A percentile compares a stretch with the other conserved stretches of the same genome.
phyloP scores from a whole-genome alignment of 2,797 vertebrate species.

The Acipenser oxyrinchus region DNA sequence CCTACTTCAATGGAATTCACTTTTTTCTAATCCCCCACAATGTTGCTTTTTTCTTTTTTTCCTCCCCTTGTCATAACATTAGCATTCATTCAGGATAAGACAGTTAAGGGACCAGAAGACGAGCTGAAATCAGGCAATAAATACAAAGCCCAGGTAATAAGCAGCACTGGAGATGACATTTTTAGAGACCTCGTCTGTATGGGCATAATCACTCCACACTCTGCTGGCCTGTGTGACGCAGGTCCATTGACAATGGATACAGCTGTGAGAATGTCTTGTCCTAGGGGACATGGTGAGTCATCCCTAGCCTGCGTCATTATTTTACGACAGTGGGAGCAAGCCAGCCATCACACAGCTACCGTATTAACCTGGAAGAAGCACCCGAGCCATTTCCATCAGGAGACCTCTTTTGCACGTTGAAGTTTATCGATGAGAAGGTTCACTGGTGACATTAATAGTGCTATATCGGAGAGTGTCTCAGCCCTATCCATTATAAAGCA shows the following conservation, averaged over 20 bases:
- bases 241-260: slow-evolving; percentile 18
- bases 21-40: no score
- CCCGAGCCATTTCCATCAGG: no score
- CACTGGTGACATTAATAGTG: no score
- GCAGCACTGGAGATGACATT: slow-evolving; percentile 1
- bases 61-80: background rate
- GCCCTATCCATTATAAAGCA: no score
- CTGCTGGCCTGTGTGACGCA: slow-evolving; percentile 26
- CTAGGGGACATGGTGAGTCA: slow-evolving; percentile 37
- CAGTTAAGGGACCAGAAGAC: background rate
- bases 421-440: no score
- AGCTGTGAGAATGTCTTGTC: slow-evolving; percentile 27
- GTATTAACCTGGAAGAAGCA: background rate
- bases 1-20: no score
- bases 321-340: background rate
- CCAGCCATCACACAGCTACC: background rate
- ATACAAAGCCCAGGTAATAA: background rate
- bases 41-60: no score
- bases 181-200: slow-evolving; percentile 1
- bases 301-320: slow-evolving; percentile 24
- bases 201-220: slow-evolving; percentile 17
- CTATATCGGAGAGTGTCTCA: no score
- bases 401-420: no score
- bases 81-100: background rate
- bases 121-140: background rate